Percentiles rank a stretch among this genome's conserved stretches.
phyloP scores from a whole-genome alignment of 2,888 invertebrate species.

The Oscheius onirici region DNA sequence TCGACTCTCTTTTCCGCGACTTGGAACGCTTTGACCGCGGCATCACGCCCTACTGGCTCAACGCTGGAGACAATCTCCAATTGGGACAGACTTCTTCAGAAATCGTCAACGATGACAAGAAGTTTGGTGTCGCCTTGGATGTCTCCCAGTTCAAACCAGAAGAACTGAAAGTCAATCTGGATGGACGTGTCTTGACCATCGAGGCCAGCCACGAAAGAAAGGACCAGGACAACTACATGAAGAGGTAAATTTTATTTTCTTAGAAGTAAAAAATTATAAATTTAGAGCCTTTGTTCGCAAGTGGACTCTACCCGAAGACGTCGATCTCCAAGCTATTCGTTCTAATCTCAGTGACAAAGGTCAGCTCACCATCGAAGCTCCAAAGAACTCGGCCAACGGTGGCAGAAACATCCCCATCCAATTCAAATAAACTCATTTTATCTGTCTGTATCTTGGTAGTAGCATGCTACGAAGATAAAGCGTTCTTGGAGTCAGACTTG shows the following conservation, averaged over 20 bases:
- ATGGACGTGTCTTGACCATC: conserved; percentile 42
- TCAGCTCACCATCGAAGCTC: conserved; percentile 41
- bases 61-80: conserved; percentile 11
- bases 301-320: conserved; percentile 40
- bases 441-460: background rate
- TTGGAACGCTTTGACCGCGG: conserved; percentile 12
- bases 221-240: conserved; percentile 39
- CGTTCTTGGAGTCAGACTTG: no score
- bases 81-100: conserved; percentile 17
- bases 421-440: background rate
- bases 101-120: conserved; percentile 35
- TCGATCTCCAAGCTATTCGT: conserved; percentile 38
- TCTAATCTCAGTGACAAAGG: conserved; percentile 35
- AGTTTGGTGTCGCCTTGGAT: conserved; percentile 42
- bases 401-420: conserved; percentile 1
- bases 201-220: conserved; percentile 47
- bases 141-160: conserved; percentile 52
- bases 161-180: conserved; percentile 49
- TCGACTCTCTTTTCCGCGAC: conserved; percentile 19
- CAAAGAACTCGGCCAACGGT: conserved; percentile 20
- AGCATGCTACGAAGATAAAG: no score
- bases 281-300: conserved; percentile 46
- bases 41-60: conserved; percentile 11
- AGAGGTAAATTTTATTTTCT: conserved; percentile 29
- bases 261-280: background rate